Conservation (phyloP, 92 coral and sea anemone genomes). For the Paragorgia papillata region DNA sequence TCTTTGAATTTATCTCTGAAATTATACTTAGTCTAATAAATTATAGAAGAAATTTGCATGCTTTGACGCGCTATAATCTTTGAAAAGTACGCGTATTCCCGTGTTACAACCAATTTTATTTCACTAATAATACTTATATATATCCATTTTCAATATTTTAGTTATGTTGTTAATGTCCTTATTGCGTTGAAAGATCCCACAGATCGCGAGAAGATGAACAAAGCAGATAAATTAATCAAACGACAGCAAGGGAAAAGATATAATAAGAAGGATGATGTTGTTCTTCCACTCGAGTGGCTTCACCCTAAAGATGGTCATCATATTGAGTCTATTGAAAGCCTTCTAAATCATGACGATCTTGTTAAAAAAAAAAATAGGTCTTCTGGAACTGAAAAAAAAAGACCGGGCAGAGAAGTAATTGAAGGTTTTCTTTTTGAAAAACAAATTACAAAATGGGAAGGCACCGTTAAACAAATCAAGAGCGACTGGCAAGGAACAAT, state of each 20-base stretch:
- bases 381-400: background rate
- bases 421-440: slow-evolving; percentile 61
- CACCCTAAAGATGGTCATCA: slow-evolving; percentile 61
- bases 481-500: slow-evolving; percentile 77
- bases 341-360: slow-evolving; percentile 67
- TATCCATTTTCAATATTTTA: too few species aligned
- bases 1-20: too few species aligned
- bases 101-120: too few species aligned
- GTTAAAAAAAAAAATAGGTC: slow-evolving; percentile 50
- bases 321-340: slow-evolving; percentile 68
- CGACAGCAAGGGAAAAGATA: slow-evolving; percentile 38
- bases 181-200: slow-evolving; percentile 70
- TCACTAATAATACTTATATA: too few species aligned
- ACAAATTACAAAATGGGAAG: slow-evolving; percentile 64
- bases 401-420: slow-evolving; percentile 60
- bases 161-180: slow-evolving; percentile 71
- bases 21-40: too few species aligned
- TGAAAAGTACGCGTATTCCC: too few species aligned
- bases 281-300: slow-evolving; percentile 76
- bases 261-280: slow-evolving; percentile 49
- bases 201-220: slow-evolving; percentile 68
- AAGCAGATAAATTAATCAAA: slow-evolving; percentile 58
- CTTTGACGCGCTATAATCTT: too few species aligned
- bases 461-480: slow-evolving; percentile 58
- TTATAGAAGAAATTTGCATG: too few species aligned